Percentiles rank a stretch among this genome's conserved stretches.
Conservation (phyloP, 1,140 invertebrate species). For the Tetramorium simillimum region DNA sequence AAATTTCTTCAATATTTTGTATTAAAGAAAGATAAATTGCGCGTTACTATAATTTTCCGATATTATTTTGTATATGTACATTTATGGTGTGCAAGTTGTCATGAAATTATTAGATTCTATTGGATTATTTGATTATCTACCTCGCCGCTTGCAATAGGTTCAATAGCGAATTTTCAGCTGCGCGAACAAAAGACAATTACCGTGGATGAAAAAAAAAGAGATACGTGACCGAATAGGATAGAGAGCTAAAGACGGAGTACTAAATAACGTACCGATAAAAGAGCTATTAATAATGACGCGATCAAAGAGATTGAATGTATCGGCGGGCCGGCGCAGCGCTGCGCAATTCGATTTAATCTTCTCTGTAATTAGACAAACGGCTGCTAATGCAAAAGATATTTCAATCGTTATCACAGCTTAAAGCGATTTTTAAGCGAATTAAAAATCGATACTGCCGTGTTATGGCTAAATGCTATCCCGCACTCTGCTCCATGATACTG, state of each 20-base stretch:
- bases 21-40: neutral
- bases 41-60: neutral
- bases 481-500: constrained; percentile 21
- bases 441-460: constrained; percentile 58
- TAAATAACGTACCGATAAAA: constrained; percentile 51
- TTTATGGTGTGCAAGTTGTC: constrained; percentile 3
- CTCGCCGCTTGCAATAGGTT: constrained; percentile 5
- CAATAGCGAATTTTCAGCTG: constrained; percentile 27
- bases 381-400: constrained; percentile 62
- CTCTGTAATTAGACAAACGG: constrained; percentile 56
- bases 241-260: constrained; percentile 28
- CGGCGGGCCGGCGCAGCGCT: neutral
- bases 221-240: constrained; percentile 29
- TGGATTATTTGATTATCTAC: constrained; percentile 10
- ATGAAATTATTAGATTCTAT: constrained; percentile 22
- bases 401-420: constrained; percentile 59
- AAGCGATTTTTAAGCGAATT: constrained; percentile 60
- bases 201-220: neutral
- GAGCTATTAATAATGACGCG: constrained; percentile 56
- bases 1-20: neutral
- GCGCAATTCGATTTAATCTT: constrained; percentile 55
- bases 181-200: constrained; percentile 43
- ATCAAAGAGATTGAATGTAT: constrained; percentile 53
- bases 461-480: constrained; percentile 61
- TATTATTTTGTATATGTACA: constrained; percentile 4